These are phyloP conservation scores for Margarornis squamiger DNA, from an alignment of 2,797 vertebrate species.

Conservation along the genomic window DNA sequence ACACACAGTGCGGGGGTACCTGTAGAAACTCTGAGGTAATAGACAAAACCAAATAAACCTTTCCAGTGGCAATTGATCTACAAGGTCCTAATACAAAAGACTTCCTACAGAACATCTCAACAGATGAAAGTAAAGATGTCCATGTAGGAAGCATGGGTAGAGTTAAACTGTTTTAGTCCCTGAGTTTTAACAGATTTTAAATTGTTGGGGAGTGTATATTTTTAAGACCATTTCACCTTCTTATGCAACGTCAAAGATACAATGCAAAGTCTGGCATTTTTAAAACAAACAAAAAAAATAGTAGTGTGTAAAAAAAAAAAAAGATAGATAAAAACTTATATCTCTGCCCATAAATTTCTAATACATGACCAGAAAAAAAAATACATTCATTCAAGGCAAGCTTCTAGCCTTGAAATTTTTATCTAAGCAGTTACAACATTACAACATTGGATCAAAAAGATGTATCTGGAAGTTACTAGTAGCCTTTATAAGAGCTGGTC, in stretches of 20 bases:
- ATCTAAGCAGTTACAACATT: not conserved
- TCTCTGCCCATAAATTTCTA: not conserved
- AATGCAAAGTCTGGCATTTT: not conserved
- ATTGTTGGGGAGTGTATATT: accelerated
- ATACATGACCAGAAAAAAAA: not conserved
- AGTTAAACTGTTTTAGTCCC: not conserved
- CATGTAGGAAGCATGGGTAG: not conserved
- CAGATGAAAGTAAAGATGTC: not conserved
- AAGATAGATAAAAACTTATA: not conserved
- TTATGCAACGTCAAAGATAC: not conserved
- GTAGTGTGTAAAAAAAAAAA: not conserved
- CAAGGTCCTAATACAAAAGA: not conserved
- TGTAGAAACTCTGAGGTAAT: not conserved
- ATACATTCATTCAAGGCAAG: not conserved
- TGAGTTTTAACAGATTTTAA: not conserved
- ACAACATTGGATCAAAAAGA: not conserved
- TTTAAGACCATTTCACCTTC: not conserved
- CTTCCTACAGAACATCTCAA: not conserved
- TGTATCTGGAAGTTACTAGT: not conserved
- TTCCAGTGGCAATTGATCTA: not conserved
- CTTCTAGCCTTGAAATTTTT: not conserved
- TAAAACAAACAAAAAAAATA: not conserved
- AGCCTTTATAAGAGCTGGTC: not conserved
- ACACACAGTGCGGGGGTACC: not conserved
- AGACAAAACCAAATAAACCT: not conserved